Conservation (phyloP, 2,888 invertebrate genomes). For the Allophyes oxyacanthae region DNA sequence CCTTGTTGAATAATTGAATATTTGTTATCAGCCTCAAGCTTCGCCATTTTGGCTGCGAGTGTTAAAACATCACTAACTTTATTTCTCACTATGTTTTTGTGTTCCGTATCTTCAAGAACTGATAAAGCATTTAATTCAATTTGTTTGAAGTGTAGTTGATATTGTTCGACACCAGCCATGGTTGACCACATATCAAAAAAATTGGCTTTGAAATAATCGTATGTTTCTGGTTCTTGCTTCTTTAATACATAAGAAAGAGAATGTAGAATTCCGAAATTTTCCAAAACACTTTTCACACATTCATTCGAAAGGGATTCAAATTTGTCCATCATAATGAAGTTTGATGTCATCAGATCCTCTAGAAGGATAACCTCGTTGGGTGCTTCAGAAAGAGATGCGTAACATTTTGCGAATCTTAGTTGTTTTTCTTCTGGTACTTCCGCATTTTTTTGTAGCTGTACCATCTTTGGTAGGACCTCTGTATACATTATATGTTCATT, state of each 20-base stretch:
- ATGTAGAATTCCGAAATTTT: conserved; percentile 67
- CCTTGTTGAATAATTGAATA: conserved; percentile 67
- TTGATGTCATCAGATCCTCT: conserved; percentile 65
- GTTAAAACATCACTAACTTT: conserved; percentile 27
- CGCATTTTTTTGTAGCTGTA: conserved; percentile 61
- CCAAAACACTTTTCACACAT: conserved; percentile 60
- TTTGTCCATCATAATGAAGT: conserved; percentile 66
- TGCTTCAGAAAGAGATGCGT: conserved; percentile 58
- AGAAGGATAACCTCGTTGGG: conserved; percentile 67
- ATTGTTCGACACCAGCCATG: conserved; percentile 1
- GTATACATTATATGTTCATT: conserved; percentile 68
- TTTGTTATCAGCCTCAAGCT: conserved; percentile 51
- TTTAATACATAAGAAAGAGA: conserved; percentile 69
- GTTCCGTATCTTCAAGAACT: conserved; percentile 54
- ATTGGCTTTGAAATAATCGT: conserved; percentile 39
- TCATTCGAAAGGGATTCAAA: conserved; percentile 60
- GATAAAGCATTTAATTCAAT: conserved; percentile 39
- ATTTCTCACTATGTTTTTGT: conserved; percentile 52
- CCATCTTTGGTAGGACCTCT: conserved; percentile 63
- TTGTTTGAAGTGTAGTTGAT: conserved; percentile 14
- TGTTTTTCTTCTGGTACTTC: conserved; percentile 60
- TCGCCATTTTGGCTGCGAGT: conserved; percentile 32
- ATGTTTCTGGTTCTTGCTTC: conserved; percentile 61
- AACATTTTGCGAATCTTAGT: conserved; percentile 64
- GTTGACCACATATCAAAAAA: conserved; percentile 50